Evolutionary conservation across 2,113 vertebrate genomes (phyloP), one percentile per base, ranked within the genome.

Genomic region (Erpornis zantholeuca): DNA sequence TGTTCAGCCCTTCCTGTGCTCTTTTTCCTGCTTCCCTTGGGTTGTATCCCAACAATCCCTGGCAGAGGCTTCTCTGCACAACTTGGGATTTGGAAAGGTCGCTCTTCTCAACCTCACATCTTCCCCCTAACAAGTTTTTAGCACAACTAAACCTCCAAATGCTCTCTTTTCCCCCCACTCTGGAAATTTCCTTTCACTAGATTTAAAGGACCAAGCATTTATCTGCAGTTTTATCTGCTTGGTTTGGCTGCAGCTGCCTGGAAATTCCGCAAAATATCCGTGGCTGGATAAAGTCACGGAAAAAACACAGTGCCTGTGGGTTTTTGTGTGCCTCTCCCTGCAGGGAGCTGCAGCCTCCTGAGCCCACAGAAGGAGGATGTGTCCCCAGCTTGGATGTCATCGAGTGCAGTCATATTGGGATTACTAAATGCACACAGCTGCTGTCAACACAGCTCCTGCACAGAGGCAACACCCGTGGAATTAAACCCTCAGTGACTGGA

Each of bases 401-500:
- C 35, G 38, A 28, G 59, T 20, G 12, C 15, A 52, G 36, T 49
- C 29, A 4, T 13, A 17, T 8, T 38, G 54, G 40, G 24, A 20
- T 9, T 66, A 66, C 22, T 27, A 10, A 81, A 83, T 44, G 80
- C 82, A 31, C 1, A 14, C 4, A 60, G 49, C 72, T 72, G 59
- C 12, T 89, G 72, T 35, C 87, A 77, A 68, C 71, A 68, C 8
- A 59, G 42, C 40, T 16, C 4, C 25, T 60, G 70, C 47, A 35
- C 3, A 5, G 45, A 21, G 60, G 10, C 47, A 54, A 35, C 25
- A 15, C 25, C 49, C 70, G 80, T 24, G 42, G 1, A 0, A 17
- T 8, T 1, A 35, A 63, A 8, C 25, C 33, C 79, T 38, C 47
- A 2, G 8, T 1, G 54, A 2, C 12, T 21, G 64, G 17, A 4